Evolutionary conservation across 1,140 invertebrate genomes (phyloP).

Genomic region (Drosophila virilis): DNA sequence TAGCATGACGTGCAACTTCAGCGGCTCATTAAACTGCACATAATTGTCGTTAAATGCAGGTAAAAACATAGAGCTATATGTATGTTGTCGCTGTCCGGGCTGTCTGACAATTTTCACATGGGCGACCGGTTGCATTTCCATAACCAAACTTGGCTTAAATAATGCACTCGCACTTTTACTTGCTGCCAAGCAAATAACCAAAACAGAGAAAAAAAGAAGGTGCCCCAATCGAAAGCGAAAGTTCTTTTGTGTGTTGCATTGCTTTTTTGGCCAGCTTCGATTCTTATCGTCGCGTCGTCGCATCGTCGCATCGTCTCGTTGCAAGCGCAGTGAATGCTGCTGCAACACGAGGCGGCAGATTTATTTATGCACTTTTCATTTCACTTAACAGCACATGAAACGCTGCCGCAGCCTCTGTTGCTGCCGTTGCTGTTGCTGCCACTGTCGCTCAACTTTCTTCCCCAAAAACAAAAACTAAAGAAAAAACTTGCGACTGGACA

Average conservation of each 20-base stretch:
- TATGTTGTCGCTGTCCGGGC: neutral
- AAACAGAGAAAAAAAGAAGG: constrained; percentile 30
- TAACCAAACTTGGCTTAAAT: constrained; percentile 78
- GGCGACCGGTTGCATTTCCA: constrained; percentile 78
- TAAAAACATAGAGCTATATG: neutral
- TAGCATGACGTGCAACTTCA: constrained; percentile 66
- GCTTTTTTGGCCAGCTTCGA: constrained; percentile 51
- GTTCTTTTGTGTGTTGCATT: constrained; percentile 73
- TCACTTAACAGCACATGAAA: constrained; percentile 77
- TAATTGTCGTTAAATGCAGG: constrained; percentile 63
- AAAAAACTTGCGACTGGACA: neutral
- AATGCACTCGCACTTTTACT: constrained; percentile 75
- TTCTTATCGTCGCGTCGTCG: constrained; percentile 63
- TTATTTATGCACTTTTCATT: constrained; percentile 83
- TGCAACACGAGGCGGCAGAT: constrained; percentile 54
- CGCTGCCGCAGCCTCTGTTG: constrained; percentile 44
- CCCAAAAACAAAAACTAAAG: constrained; percentile 6
- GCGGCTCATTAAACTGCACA: constrained; percentile 73
- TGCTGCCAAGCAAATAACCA: constrained; percentile 27
- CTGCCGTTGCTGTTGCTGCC: constrained; percentile 7
- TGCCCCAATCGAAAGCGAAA: constrained; percentile 72
- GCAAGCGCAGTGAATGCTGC: constrained; percentile 17
- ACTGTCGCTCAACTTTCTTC: constrained; percentile 64
- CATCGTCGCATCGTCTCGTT: constrained; percentile 5
- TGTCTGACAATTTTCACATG: constrained; percentile 49